Percentiles rank a stretch among this genome's conserved stretches.
These are phyloP conservation scores for Clunio marinus DNA, from an alignment of 2,888 invertebrate genomes.

Conservation along the genomic window DNA sequence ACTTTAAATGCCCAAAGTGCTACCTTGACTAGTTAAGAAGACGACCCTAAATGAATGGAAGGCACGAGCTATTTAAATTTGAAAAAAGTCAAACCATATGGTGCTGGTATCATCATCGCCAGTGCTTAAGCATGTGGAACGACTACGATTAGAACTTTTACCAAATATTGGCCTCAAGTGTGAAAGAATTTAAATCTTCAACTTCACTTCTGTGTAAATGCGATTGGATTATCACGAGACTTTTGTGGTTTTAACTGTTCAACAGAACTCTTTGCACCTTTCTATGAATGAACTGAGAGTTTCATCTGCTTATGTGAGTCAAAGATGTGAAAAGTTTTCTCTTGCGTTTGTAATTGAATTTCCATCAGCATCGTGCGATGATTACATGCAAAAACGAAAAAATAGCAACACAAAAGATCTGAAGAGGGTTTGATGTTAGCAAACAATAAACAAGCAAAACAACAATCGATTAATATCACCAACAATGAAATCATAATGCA, in stretches of 20 bases:
- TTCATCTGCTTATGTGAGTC: slow-evolving; percentile 3
- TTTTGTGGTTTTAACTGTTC: background rate
- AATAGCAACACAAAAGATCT: background rate
- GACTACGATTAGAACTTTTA: too few relatives aligned
- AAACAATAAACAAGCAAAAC: background rate
- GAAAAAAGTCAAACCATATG: background rate
- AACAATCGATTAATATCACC: slow-evolving; percentile 14
- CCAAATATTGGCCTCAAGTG: too few relatives aligned
- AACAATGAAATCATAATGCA: slow-evolving; percentile 33
- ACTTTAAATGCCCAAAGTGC: background rate
- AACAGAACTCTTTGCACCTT: too few relatives aligned
- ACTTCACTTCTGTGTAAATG: too few relatives aligned
- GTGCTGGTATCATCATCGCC: background rate
- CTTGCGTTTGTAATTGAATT: too few relatives aligned
- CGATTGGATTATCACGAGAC: too few relatives aligned
- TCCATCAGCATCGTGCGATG: too few relatives aligned
- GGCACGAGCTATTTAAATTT: slow-evolving; percentile 12
- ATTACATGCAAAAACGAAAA: slow-evolving; percentile 24
- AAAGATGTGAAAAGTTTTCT: too few relatives aligned
- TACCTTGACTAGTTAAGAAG: background rate
- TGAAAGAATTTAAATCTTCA: too few relatives aligned
- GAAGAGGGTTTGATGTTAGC: background rate
- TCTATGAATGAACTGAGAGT: background rate
- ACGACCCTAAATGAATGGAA: background rate
- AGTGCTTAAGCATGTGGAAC: background rate